phyloP scores from a whole-genome alignment of 2,797 vertebrate species.

The Enteromius treurensis region DNA sequence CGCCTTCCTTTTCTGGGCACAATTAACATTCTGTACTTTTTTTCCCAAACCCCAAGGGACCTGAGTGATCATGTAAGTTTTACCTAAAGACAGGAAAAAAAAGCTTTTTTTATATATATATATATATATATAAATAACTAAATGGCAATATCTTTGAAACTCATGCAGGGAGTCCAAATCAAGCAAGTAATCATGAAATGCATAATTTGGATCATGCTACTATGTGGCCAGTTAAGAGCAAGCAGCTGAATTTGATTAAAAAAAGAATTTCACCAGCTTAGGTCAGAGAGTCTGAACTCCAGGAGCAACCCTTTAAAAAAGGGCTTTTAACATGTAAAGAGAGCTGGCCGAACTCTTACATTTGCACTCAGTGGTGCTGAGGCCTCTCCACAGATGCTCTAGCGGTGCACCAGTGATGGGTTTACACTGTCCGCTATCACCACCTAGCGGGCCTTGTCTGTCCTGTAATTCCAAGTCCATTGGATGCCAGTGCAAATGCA shows the following conservation, averaged over 20 bases:
- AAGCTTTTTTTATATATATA: conserved; percentile 49
- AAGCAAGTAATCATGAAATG: conserved; percentile 46
- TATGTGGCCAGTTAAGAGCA: conserved; percentile 52
- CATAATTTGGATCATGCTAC: conserved; percentile 54
- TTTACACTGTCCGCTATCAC: conserved; percentile 8
- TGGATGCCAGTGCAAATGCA: conserved; percentile 6
- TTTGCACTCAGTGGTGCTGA: conserved; percentile 72
- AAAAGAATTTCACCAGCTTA: conserved; percentile 52
- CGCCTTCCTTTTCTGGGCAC: conserved; percentile 68
- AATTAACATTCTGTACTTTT: conserved; percentile 42
- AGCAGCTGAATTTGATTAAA: conserved; percentile 48
- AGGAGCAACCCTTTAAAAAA: conserved; percentile 44
- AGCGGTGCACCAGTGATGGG: conserved; percentile 68
- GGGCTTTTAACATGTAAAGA: conserved; percentile 48
- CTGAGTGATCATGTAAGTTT: conserved; percentile 59
- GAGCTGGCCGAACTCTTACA: conserved; percentile 35
- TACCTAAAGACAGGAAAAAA: conserved; percentile 50
- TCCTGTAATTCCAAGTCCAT: neutral
- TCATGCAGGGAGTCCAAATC: conserved; percentile 61
- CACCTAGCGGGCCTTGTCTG: conserved; percentile 15
- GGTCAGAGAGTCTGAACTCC: conserved; percentile 18
- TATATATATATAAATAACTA: conserved; percentile 23
- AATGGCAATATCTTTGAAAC: conserved; percentile 63
- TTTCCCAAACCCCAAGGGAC: conserved; percentile 35
- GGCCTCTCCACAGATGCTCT: conserved; percentile 65